Base-by-base conservation (phyloP, 1,140 invertebrate genomes). In the Drosophila hydei region DNA sequence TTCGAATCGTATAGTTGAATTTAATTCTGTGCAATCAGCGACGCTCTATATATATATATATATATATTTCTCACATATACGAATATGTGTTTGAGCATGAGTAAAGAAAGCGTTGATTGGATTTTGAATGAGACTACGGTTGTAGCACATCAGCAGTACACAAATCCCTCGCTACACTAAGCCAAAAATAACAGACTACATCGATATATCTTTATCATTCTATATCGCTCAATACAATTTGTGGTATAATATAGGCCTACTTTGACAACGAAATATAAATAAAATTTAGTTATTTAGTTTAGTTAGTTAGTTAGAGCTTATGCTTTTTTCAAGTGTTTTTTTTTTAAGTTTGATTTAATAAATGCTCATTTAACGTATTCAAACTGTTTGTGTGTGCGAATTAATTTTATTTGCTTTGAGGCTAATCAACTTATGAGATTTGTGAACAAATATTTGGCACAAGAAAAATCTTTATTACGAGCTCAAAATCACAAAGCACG, bases 21-120 rank as follows among this genome's bases (percentile, higher is more conserved):
- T 87, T 71, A 87, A 87, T 77, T 75, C 61, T 72, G 73, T 72
- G 73, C 73, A 75, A 75, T 75, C 73, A 75, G 67, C 19, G 55
- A 54, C 14, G 36, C 50, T 54, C 63, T 68, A 72, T 84, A 76
- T 74, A 63, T 75, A 64, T 30, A 58, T 27, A 27, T 51, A 18
- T 25, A 48, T 42, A 18, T 36, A 25, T 45, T 0, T 55, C n/a
- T 14, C 4, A 60, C 47, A 42, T 50, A 72, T 19, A 58, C 38
- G 2, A 23, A 47, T 55, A 45, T 64, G 42, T 67, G 65, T 56
- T 58, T 60, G 67, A 43, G 19, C n/a, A 58, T 64, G 62, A 42
- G 43, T 58, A 65, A 56, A 83, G 60, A 59, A 84, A 67, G 54
- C 58, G 61, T 65, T 64, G 61, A 72, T 72, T 72, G 63, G 63